phyloP scores from a whole-genome alignment of 2,797 vertebrate genomes.

The Sus cebifrons region DNA sequence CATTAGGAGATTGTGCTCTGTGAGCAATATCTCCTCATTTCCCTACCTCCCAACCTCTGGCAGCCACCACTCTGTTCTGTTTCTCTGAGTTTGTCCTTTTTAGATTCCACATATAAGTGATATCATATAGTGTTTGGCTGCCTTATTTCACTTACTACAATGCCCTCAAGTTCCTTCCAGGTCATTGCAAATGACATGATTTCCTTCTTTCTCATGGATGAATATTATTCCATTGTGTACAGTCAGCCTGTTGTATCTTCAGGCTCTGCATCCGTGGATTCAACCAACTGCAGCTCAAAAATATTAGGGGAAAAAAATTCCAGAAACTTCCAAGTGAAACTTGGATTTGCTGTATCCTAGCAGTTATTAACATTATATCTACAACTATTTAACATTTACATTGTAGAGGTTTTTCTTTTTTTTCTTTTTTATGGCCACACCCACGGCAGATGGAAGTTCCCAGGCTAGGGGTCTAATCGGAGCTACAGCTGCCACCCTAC shows the following conservation, averaged over 20 bases:
- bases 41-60: not conserved
- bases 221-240: not conserved
- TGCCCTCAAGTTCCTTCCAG: not conserved
- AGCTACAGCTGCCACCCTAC: no score
- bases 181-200: not conserved
- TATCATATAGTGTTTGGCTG: not conserved
- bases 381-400: not conserved
- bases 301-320: not conserved
- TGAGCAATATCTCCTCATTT: not conserved
- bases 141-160: not conserved
- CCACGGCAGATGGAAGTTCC: no score
- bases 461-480: no score
- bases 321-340: not conserved
- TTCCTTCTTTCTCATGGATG: constrained; percentile 10
- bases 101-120: not conserved
- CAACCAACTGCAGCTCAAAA: not conserved
- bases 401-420: not conserved
- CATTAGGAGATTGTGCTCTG: not conserved
- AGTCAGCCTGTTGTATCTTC: not conserved
- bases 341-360: not conserved
- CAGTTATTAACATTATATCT: not conserved
- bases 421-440: no score
- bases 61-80: not conserved
- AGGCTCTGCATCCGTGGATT: not conserved
- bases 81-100: not conserved